Conservation (phyloP, 2,888 invertebrate genomes). For the Isotomurus palustris region DNA sequence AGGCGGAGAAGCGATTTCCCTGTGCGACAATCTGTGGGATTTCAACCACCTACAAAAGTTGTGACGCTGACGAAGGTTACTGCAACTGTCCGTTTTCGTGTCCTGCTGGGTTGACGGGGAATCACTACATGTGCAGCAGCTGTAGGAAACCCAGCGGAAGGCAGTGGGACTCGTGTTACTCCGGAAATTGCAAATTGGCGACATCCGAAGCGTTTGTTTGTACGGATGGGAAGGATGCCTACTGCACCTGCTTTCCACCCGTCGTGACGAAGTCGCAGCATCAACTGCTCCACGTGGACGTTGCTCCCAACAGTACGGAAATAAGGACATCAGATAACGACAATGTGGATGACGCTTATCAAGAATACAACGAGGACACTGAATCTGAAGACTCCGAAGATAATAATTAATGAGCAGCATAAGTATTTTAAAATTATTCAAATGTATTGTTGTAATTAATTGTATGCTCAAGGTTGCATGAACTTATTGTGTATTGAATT, state of each 20-base stretch:
- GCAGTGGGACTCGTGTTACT: not conserved
- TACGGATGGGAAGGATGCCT: not conserved
- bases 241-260: slow-evolving; percentile 9
- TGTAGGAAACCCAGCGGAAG: not conserved
- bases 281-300: too few relatives aligned
- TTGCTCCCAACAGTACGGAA: too few relatives aligned
- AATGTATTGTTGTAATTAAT: too few relatives aligned
- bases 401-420: too few relatives aligned
- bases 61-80: not conserved
- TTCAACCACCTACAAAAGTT: slow-evolving; percentile 1
- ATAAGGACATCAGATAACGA: too few relatives aligned
- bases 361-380: too few relatives aligned
- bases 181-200: not conserved
- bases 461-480: too few relatives aligned
- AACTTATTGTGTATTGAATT: too few relatives aligned
- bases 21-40: slow-evolving; percentile 9
- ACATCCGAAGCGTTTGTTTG: not conserved
- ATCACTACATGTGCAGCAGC: not conserved
- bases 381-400: too few relatives aligned
- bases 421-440: too few relatives aligned
- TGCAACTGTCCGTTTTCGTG: slow-evolving; percentile 3
- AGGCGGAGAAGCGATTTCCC: not conserved
- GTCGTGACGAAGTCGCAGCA: too few relatives aligned
- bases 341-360: too few relatives aligned
- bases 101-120: not conserved